Base-by-base conservation (phyloP, 2,113 vertebrate species). In the Oryctolagus cuniculus region DNA sequence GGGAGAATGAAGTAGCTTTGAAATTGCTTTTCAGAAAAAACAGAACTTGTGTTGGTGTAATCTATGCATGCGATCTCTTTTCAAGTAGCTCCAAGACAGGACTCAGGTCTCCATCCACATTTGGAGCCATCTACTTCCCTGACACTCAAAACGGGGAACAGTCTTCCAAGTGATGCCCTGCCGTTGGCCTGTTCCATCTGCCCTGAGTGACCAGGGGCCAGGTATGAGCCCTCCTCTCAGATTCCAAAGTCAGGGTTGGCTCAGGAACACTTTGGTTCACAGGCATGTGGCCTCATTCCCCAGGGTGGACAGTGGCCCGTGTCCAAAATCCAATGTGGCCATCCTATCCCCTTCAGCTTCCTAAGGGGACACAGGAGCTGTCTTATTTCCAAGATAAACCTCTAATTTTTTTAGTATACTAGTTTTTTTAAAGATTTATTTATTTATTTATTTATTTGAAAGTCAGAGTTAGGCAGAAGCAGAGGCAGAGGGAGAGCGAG, bases 11-110 rank as follows among this genome's bases (percentile, higher is more conserved):
- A 96, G 95, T 93, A 77, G 34, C 72, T 96, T 90, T 87, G 93
- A 95, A 96, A 95, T 87, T 87, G 88, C 92, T 92, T 95, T 97
- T 87, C 93, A 79, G 86, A 87, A 75, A 96, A 95, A 95, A 87
- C 64, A 17, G 91, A 93, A 75, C 27, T 79, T 24, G 1, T 44
- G 31, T 89, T 89, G 75, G 77, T 58, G 36, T 88, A 82, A 96
- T 96, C 96, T 93, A 64, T 67, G 72, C 83, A 85, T 72, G 36
- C 22, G 64, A 95, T 95, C 91, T 89, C 69, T 94, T 90, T 15
- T 92, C 77, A 89, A 96, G 95, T 66, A 79, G 55, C 64, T 91
- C 84, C 55, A 66, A 49, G 82, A 38, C 55, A 85, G 77, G 21
- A 61, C 38, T 66, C 3, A 3, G 73, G 34, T 81, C 84, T 55